Evolutionary conservation across 2,888 invertebrate genomes (phyloP).

Genomic region (Hymenopus coronatus): DNA sequence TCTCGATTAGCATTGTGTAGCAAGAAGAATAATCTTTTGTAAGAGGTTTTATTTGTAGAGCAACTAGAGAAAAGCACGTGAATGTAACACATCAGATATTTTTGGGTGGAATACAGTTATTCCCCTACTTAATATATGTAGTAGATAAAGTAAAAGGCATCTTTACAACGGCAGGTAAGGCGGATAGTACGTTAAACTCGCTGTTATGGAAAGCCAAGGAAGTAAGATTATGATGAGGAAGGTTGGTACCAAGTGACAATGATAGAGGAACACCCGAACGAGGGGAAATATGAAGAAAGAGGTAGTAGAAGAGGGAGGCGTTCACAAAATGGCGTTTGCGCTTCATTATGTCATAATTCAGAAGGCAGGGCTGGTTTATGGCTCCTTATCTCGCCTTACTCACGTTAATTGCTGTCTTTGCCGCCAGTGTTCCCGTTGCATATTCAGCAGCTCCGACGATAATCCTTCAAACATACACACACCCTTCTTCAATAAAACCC

Average conservation of each 20-base stretch:
- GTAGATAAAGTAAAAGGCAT: too few relatives aligned
- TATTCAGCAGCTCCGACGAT: not conserved
- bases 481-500: not conserved
- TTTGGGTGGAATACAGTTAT: too few relatives aligned
- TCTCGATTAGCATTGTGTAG: too few relatives aligned
- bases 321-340: not conserved
- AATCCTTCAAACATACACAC: not conserved
- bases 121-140: too few relatives aligned
- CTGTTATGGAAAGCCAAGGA: too few relatives aligned
- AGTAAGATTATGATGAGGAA: not conserved
- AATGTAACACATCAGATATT: too few relatives aligned
- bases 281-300: not conserved
- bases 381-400: not conserved
- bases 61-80: too few relatives aligned
- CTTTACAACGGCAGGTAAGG: too few relatives aligned
- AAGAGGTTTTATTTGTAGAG: too few relatives aligned
- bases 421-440: not conserved
- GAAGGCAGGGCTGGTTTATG: not conserved
- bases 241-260: not conserved
- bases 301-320: not conserved
- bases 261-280: not conserved
- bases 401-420: conserved; percentile 3
- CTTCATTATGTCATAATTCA: conserved; percentile 9
- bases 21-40: too few relatives aligned
- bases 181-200: too few relatives aligned